Evolutionary conservation across 2,113 vertebrate species (phyloP), one percentile per base, ranked within the genome.

Genomic region (Chaetura pelagica): DNA sequence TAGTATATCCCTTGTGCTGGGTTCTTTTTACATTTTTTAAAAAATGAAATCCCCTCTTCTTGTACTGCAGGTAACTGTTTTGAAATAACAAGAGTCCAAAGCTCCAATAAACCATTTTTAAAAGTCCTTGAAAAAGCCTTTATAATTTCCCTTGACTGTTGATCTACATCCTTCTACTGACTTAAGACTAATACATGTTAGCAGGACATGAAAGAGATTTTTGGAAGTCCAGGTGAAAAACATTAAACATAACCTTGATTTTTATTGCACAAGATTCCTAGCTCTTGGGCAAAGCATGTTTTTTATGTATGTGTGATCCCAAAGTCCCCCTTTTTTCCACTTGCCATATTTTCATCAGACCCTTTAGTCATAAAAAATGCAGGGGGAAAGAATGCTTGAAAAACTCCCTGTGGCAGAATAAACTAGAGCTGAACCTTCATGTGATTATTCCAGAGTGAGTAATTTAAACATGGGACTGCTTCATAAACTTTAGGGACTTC

Each of bases 401-500:
- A 67, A 90, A 74, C 6, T 93, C 84, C 78, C 63, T 68, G 49
- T 91, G 90, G 87, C 69, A 92, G 74, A 89, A 93, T 94, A 96
- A 97, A 96, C 51, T 42, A 52, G 38, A 80, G 29, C 32, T 93
- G 92, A 97, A 97, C 82, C 72, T 95, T 85, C 88, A 77, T 6
- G 4, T 93, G 76, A 91, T 97, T 96, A 93, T 93, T 85, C 76
- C 73, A 69, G 17, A 73, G 35, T 84, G 84, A 97, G 75, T 96
- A 58, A 95, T 81, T 97, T 96, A 82, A 83, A 85, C 88, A 79
- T 64, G 51, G 92, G 82, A 84, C 87, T 91, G 67, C 79, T 97
- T 96, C 90, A 93, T 96, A 97, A 97, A 97, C 48, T 73, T 67
- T 84, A 95, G 91, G 87, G 96, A 84, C 84, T 94, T 94, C 30